Evolutionary conservation across 92 coral and sea anemone species (phyloP).

Genomic region (Actinernus sp.): DNA sequence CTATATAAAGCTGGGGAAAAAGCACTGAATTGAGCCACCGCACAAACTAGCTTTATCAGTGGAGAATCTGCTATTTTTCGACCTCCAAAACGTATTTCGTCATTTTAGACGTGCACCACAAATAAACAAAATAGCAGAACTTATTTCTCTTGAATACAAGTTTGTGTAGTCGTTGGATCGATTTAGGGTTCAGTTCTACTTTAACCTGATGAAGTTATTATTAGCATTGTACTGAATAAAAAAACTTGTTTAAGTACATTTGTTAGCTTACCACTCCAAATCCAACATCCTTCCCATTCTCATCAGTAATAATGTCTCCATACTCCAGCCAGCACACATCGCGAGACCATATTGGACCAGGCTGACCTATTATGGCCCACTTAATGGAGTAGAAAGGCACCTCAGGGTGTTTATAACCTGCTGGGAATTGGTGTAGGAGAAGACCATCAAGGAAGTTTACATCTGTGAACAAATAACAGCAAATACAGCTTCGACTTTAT

Average conservation of each 20-base stretch:
- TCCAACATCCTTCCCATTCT: constrained; percentile 87
- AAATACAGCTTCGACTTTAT: too few relatives aligned
- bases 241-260: too few relatives aligned
- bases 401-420: constrained; percentile 82
- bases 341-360: constrained; percentile 83
- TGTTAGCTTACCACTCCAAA: constrained; percentile 98
- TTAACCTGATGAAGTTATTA: too few relatives aligned
- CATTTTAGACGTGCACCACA: too few relatives aligned
- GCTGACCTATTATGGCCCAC: constrained; percentile 87
- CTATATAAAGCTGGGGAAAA: not conserved
- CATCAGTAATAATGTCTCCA: constrained; percentile 88
- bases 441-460: constrained; percentile 88
- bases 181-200: too few relatives aligned
- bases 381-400: constrained; percentile 87
- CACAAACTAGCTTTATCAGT: too few relatives aligned
- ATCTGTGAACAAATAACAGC: constrained; percentile 43
- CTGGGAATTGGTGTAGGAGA: constrained; percentile 81
- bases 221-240: too few relatives aligned
- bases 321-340: constrained; percentile 98
- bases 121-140: too few relatives aligned
- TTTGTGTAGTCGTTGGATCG: too few relatives aligned
- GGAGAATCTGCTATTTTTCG: too few relatives aligned
- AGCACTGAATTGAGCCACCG: not conserved
- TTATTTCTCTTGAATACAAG: too few relatives aligned
- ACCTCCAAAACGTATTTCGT: too few relatives aligned